phyloP scores from a whole-genome alignment of 2,888 invertebrate genomes.

The Exephanes ischioxanthus region DNA sequence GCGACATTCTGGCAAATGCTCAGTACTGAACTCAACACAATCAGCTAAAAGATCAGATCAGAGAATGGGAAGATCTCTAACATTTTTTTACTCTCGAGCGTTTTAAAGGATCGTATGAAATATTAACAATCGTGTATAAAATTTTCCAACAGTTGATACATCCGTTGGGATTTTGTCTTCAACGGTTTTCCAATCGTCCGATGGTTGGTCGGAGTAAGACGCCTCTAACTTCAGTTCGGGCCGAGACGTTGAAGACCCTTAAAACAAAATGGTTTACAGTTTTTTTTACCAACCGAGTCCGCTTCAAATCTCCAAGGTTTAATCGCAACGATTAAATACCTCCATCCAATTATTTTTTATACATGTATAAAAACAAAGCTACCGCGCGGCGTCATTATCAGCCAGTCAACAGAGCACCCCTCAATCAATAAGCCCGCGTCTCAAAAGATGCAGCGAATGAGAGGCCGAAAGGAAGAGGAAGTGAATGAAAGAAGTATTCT shows the following conservation, averaged over 20 bases:
- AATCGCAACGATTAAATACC: neutral
- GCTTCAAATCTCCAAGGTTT: neutral
- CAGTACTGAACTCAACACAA: too few relatives aligned
- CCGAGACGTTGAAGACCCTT: too few relatives aligned
- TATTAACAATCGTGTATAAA: neutral
- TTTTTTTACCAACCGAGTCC: neutral
- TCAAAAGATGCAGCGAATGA: slow-evolving; percentile 9
- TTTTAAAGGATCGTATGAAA: neutral
- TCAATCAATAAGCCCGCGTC: slow-evolving; percentile 6
- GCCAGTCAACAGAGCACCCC: neutral
- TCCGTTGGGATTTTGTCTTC: neutral
- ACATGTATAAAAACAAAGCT: neutral
- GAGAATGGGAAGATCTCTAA: too few relatives aligned
- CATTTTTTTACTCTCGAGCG: neutral
- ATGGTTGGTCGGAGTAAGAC: too few relatives aligned
- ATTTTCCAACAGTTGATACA: neutral
- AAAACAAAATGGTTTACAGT: neutral
- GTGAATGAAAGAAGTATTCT: slow-evolving; percentile 14
- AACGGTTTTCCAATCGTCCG: neutral
- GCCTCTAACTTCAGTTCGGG: too few relatives aligned
- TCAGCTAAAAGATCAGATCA: too few relatives aligned
- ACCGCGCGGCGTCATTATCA: neutral
- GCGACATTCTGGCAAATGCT: too few relatives aligned
- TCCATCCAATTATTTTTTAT: neutral
- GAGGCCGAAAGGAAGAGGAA: slow-evolving; percentile 23